Evolutionary conservation across 2,797 vertebrate genomes (phyloP), one percentile per base, ranked within the genome.

Genomic region (Hipposideros larvatus): DNA sequence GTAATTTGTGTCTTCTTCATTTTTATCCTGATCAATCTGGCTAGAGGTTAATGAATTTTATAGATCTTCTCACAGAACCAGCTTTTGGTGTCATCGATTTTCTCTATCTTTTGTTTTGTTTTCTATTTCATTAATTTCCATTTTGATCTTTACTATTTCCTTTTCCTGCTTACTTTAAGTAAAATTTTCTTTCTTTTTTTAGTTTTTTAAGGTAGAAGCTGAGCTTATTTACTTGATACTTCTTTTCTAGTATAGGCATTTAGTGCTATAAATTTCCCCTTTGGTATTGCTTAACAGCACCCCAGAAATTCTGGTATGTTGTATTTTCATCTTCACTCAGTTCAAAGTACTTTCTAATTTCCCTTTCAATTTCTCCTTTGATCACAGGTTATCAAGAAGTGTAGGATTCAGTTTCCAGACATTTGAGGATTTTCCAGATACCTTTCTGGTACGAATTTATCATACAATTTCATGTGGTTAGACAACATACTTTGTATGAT

Each of bases 331-430:
- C 80, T 90, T 71, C n/a, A 82, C 15, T 90, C 18, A 70, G 34
- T 70, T 92, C 31, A 82, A 84, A 92, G 86, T 57, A 70, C 34
- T 92, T 80, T 37, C n/a, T 57, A 61, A 90, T 77, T 87, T 78
- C 73, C 24, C 55, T 83, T 70, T 95, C 53, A 19, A 28, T 48
- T 90, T 95, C 61, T 41, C 75, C 34, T 24, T 77, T 48, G 7
- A 57, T 21, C 16, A 61, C 22, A 41, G 9, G 31, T 63, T 87
- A 82, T 93, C 68, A 90, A 68, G 21, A 93, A 87, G 31, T 57
- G 26, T 28, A 37, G 14, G 37, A 65, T 87, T 95, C 68, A n/a
- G 41, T 87, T 95, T 83, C 48, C 2, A 70, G 75, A 51, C 59
- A 57, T 41, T 43, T 55, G 16, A 70, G 66, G 82, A 82, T 86